These are phyloP conservation scores for Campaea margaritaria DNA, from an alignment of 2,888 invertebrate species.

Conservation along the genomic window DNA sequence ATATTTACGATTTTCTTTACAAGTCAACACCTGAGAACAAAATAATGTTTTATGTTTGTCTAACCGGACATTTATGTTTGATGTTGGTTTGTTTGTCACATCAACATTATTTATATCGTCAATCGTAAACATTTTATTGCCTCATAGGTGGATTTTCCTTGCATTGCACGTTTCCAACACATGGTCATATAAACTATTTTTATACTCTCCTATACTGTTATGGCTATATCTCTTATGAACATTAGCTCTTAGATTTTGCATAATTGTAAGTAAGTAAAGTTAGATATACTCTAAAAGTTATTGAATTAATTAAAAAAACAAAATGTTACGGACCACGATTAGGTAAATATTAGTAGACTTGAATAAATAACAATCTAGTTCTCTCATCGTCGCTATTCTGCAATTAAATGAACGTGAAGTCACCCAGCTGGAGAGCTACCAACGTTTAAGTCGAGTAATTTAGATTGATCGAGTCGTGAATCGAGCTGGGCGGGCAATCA, in stretches of 20 bases:
- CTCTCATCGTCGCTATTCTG: constrained; percentile 26
- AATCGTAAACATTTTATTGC: constrained; percentile 73
- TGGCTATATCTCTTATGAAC: constrained; percentile 18
- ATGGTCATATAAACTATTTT: constrained; percentile 56
- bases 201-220: constrained; percentile 43
- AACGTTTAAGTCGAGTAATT: constrained; percentile 70
- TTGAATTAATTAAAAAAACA: too few species aligned
- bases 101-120: constrained; percentile 67
- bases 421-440: constrained; percentile 64
- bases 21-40: constrained; percentile 30
- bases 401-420: constrained; percentile 56
- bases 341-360: neutral
- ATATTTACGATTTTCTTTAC: constrained; percentile 25
- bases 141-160: constrained; percentile 56
- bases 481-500: constrained; percentile 83
- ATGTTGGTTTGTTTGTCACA: constrained; percentile 64
- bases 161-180: constrained; percentile 56
- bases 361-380: constrained; percentile 15
- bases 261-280: too few species aligned
- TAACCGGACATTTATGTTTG: constrained; percentile 47
- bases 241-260: neutral
- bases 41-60: constrained; percentile 39
- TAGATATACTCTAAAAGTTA: too few species aligned
- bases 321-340: too few species aligned
- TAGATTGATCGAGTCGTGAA: constrained; percentile 81